Evolutionary conservation across 2,888 invertebrate species (phyloP).

Genomic region (Petrophora chlorosata): DNA sequence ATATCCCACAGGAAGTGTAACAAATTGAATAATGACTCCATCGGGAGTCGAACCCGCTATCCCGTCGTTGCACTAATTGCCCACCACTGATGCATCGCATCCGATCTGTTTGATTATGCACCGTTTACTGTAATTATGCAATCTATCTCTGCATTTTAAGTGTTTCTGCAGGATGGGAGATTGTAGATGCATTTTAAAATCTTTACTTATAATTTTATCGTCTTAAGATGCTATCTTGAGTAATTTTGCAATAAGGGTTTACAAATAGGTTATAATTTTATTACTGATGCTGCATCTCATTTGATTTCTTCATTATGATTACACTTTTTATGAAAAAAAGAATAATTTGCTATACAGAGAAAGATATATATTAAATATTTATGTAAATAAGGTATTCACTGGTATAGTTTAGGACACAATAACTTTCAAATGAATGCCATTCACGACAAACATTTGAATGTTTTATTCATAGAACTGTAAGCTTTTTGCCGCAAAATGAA

Average conservation of each 20-base stretch:
- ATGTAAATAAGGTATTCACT: too few species aligned
- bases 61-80: constrained; percentile 22
- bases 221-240: not conserved
- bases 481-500: too few species aligned
- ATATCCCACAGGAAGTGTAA: constrained; percentile 25
- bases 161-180: not conserved
- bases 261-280: too few species aligned
- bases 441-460: too few species aligned
- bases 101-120: constrained; percentile 18
- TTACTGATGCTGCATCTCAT: too few species aligned
- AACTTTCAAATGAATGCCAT: too few species aligned
- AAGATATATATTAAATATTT: too few species aligned
- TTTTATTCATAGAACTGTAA: not conserved
- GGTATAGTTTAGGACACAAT: too few species aligned
- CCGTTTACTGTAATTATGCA: constrained; percentile 11
- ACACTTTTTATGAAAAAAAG: too few species aligned
- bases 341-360: too few species aligned
- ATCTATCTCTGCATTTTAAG: constrained; percentile 5
- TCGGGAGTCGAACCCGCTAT: constrained; percentile 32
- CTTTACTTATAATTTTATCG: not conserved
- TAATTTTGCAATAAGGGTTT: not conserved
- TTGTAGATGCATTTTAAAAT: not conserved
- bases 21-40: constrained; percentile 49
- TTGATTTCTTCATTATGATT: too few species aligned
- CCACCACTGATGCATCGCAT: constrained; percentile 24